phyloP scores from a whole-genome alignment of 1,140 invertebrate species.

The Ridgeia piscesae region DNA sequence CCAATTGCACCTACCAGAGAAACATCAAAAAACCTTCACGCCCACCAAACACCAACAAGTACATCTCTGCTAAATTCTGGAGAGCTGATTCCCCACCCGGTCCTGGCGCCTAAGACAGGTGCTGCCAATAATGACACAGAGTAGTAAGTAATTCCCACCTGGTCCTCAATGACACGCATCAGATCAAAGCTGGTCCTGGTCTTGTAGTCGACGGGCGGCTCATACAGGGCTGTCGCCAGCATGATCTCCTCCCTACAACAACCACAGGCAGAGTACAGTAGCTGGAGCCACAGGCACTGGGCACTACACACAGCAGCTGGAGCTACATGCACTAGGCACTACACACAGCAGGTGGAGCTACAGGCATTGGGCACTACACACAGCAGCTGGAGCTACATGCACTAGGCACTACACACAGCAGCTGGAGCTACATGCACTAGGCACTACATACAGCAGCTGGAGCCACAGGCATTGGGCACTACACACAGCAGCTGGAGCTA shows the following conservation, averaged over 20 bases:
- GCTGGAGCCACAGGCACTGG: background rate
- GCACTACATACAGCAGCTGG: background rate
- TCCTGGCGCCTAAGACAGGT: too few relatives aligned
- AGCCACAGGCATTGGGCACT: background rate
- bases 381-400: background rate
- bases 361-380: background rate
- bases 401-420: background rate
- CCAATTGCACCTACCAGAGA: too few relatives aligned
- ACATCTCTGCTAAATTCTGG: too few relatives aligned
- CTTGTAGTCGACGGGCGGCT: slow-evolving; percentile 43
- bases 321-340: background rate
- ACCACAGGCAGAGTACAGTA: background rate
- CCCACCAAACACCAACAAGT: too few relatives aligned
- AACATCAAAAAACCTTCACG: too few relatives aligned
- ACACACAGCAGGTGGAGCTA: background rate
- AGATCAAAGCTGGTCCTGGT: slow-evolving; percentile 51
- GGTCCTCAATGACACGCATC: slow-evolving; percentile 53
- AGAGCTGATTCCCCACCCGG: too few relatives aligned
- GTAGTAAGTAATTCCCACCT: slow-evolving; percentile 37
- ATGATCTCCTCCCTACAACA: slow-evolving; percentile 49
- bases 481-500: background rate
- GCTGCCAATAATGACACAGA: background rate
- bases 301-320: background rate
- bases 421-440: background rate
- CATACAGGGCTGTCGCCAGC: slow-evolving; percentile 47